Evolutionary conservation across 1,140 invertebrate genomes (phyloP).

Genomic region (Bombus balteatus): DNA sequence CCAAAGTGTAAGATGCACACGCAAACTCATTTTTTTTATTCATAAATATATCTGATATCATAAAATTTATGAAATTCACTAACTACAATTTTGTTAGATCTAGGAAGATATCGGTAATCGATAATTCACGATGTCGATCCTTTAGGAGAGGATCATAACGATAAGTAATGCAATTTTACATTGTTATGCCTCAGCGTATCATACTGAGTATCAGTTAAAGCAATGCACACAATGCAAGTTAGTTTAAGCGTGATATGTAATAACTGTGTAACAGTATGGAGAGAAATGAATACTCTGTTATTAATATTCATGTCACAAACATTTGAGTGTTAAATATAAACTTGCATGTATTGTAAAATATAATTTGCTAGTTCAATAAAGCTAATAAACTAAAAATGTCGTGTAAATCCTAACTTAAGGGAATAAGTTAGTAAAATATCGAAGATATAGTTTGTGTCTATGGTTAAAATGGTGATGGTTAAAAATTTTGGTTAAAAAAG

Average conservation of each 20-base stretch:
- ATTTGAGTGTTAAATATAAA: not conserved
- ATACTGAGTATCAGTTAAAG: not conserved
- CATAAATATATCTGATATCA: not conserved
- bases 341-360: not conserved
- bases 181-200: too few relatives aligned
- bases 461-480: too few relatives aligned
- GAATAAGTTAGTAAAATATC: not conserved
- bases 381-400: not conserved
- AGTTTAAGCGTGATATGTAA: not conserved
- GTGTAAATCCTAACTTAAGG: accelerated
- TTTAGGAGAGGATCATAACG: not conserved
- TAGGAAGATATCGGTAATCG: not conserved
- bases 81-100: not conserved
- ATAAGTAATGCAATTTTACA: not conserved
- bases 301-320: not conserved
- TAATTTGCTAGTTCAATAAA: not conserved
- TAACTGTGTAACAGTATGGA: not conserved
- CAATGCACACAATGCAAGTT: conserved; percentile 3
- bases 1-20: too few relatives aligned
- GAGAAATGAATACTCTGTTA: too few relatives aligned
- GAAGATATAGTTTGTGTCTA: not conserved
- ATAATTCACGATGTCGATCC: too few relatives aligned
- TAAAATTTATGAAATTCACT: too few relatives aligned
- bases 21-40: too few relatives aligned
- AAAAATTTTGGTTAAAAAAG: conserved; percentile 62